Percentiles rank a stretch among this genome's conserved stretches.
These are phyloP conservation scores for Desmophyllum pertusum DNA, from an alignment of 92 coral and sea anemone species.

Conservation along the genomic window DNA sequence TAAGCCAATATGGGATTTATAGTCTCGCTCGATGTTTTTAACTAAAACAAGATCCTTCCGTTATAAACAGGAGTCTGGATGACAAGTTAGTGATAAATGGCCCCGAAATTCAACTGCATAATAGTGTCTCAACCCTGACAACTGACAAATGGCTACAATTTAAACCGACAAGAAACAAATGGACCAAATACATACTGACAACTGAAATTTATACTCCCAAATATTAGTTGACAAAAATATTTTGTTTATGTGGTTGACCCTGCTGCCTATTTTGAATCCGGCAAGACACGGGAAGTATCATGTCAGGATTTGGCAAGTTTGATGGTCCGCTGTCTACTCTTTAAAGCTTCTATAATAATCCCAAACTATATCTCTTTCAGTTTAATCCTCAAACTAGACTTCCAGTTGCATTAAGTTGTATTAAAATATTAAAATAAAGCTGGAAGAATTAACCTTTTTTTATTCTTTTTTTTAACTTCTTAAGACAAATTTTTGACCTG, in stretches of 20 bases:
- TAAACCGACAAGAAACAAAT: not conserved
- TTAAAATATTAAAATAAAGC: slow-evolving; percentile 19
- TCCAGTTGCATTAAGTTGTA: not conserved
- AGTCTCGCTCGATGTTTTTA: not conserved
- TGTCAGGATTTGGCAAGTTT: slow-evolving; percentile 6
- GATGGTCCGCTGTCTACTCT: not conserved
- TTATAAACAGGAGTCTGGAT: not conserved
- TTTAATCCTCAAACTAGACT: slow-evolving; percentile 33
- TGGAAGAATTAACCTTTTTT: slow-evolving; percentile 19
- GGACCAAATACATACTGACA: not conserved
- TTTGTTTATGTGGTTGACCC: not conserved
- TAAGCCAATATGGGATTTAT: not conserved
- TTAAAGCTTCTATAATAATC: not conserved
- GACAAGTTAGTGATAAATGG: no score
- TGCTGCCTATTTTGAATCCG: slow-evolving; percentile 7
- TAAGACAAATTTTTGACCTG: not conserved
- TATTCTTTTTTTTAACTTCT: not conserved
- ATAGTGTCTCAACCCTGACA: not conserved
- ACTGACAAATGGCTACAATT: no score
- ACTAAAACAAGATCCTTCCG: not conserved
- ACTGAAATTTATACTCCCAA: not conserved
- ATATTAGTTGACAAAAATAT: not conserved
- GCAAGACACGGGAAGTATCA: slow-evolving; percentile 11
- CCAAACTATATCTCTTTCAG: slow-evolving; percentile 17
- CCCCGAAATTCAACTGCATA: not conserved